A percentile compares a stretch with the other conserved stretches of the same genome.
These are phyloP conservation scores for Ploceus nigricollis DNA, from an alignment of 2,113 vertebrate species.

Conservation along the genomic window DNA sequence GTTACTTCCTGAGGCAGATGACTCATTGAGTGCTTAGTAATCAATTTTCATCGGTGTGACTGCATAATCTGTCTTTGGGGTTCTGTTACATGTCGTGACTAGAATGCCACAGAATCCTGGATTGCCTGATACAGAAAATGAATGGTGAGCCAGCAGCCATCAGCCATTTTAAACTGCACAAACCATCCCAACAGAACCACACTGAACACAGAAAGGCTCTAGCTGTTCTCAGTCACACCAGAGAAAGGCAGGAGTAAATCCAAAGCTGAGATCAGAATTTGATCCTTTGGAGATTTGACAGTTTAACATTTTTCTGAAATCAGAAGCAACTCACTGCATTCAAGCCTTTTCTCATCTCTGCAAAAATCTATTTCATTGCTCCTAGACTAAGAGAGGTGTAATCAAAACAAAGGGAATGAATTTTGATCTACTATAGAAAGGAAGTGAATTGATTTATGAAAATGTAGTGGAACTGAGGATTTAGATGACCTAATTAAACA, in stretches of 20 bases:
- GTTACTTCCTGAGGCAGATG: constrained; percentile 80
- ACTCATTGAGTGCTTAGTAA: constrained; percentile 75
- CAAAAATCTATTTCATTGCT: background rate
- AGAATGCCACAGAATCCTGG: constrained; percentile 55
- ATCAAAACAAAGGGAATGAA: background rate
- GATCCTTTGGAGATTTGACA: background rate
- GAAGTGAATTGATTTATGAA: background rate
- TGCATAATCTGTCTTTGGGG: constrained; percentile 75
- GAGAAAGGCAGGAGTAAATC: background rate
- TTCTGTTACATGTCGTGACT: constrained; percentile 53
- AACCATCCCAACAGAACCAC: background rate
- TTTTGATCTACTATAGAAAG: background rate
- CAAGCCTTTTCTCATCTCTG: background rate
- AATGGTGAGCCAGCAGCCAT: constrained; percentile 1
- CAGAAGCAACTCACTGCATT: background rate
- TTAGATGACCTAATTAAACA: background rate
- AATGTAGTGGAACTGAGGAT: background rate
- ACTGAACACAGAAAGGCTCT: background rate
- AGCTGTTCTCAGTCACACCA: background rate
- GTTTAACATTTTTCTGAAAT: background rate
- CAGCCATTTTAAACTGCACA: constrained; percentile 19
- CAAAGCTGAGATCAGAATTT: background rate
- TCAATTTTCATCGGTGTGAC: constrained; percentile 78
- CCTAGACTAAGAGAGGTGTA: background rate
- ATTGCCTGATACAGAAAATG: background rate